Percentiles rank a stretch among this genome's conserved stretches.
Conservation (phyloP, 2,113 vertebrate genomes). For the Cyprinus carpio region DNA sequence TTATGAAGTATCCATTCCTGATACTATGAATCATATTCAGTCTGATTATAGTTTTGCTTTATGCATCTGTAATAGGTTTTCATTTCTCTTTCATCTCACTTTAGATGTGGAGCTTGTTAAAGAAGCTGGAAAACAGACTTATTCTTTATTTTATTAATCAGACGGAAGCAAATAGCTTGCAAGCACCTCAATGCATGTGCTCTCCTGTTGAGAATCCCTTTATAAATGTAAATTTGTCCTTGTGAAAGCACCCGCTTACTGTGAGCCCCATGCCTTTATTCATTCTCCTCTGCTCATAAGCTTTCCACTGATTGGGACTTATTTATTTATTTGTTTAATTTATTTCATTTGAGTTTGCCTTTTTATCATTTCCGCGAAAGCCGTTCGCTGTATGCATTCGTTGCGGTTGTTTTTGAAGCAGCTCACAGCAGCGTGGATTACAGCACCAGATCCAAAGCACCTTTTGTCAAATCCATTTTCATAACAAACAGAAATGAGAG, state of each 20-base stretch:
- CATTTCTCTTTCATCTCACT: conserved; percentile 36
- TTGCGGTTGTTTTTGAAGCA: conserved; percentile 16
- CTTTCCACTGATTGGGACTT: conserved; percentile 24
- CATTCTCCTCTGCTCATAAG: conserved; percentile 12
- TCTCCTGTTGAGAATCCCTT: conserved; percentile 43
- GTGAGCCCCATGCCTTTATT: conserved; percentile 35
- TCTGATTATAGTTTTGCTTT: conserved; percentile 33
- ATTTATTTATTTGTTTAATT: conserved; percentile 46
- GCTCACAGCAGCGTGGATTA: conserved; percentile 27
- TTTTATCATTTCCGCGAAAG: conserved; percentile 22
- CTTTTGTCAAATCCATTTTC: conserved; percentile 33
- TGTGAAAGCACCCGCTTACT: conserved; percentile 43
- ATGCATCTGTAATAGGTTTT: conserved; percentile 30
- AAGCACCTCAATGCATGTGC: conserved; percentile 9
- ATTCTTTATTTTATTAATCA: conserved; percentile 52
- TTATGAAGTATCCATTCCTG: background rate
- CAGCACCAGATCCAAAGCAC: conserved; percentile 17
- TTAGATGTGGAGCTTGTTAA: conserved; percentile 38
- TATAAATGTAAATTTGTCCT: conserved; percentile 53
- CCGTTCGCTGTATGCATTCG: background rate
- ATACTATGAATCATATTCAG: conserved; percentile 35
- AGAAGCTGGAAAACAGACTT: conserved; percentile 43
- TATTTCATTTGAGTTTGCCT: conserved; percentile 32
- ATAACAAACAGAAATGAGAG: conserved; percentile 17
- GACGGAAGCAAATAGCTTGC: conserved; percentile 49